A percentile compares a stretch with the other conserved stretches of the same genome.
Conservation (phyloP, 2,797 vertebrate genomes). For the Melopsittacus undulatus region DNA sequence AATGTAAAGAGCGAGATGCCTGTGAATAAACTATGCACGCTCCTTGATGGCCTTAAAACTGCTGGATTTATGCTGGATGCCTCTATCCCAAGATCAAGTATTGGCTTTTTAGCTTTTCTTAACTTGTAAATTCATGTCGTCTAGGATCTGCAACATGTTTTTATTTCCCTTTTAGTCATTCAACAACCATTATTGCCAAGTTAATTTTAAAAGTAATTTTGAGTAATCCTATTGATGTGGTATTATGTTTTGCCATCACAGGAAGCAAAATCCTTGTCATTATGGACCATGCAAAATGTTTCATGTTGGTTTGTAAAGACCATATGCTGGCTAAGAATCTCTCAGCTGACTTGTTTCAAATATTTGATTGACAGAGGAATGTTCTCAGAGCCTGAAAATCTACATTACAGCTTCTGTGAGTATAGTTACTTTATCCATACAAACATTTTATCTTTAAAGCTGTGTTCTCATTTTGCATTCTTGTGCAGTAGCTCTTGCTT, state of each 20-base stretch:
- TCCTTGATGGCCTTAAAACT: background rate
- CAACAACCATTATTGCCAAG: background rate
- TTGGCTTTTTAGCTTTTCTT: background rate
- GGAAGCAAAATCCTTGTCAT: background rate
- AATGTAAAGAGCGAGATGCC: background rate
- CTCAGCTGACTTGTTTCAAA: background rate
- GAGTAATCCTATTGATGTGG: background rate
- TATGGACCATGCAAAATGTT: background rate
- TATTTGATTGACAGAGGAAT: background rate
- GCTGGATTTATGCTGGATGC: background rate
- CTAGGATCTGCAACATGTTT: background rate
- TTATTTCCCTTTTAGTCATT: background rate
- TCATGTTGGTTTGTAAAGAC: background rate
- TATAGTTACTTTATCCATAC: background rate
- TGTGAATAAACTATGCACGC: background rate
- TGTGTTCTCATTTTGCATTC: background rate
- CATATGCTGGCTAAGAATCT: background rate
- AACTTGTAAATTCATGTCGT: background rate
- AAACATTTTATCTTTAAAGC: background rate
- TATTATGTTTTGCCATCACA: background rate
- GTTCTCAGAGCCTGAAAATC: background rate
- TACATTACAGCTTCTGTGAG: background rate
- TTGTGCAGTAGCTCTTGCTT: background rate
- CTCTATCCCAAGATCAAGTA: background rate
- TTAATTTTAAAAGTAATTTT: background rate